A percentile compares a stretch with the other conserved stretches of the same genome.
Conservation (phyloP, 2,797 vertebrate species). For the Alfaro cultratus region DNA sequence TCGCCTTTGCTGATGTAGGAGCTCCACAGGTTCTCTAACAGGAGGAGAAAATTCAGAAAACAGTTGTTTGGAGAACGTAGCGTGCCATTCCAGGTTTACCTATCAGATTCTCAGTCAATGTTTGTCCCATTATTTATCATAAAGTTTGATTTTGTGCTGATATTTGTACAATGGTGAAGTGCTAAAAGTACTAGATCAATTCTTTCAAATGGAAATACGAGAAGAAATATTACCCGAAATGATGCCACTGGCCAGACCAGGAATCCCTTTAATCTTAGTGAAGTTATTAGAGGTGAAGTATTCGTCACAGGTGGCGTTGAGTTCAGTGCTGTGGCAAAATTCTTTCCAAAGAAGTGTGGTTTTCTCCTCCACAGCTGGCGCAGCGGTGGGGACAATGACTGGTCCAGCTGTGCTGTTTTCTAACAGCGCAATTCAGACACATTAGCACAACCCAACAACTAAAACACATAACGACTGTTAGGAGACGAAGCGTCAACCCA, state of each 20-base stretch:
- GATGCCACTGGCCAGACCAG: slow-evolving; percentile 86
- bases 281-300: slow-evolving; percentile 86
- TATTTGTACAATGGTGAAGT: neutral
- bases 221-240: slow-evolving; percentile 78
- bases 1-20: slow-evolving; percentile 87
- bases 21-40: slow-evolving; percentile 90
- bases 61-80: neutral
- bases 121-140: neutral
- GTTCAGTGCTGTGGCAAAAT: slow-evolving; percentile 81
- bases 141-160: neutral
- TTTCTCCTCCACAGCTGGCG: slow-evolving; percentile 26
- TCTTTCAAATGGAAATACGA: neutral
- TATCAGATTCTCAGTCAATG: neutral
- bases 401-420: slow-evolving; percentile 62
- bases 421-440: neutral
- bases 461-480: neutral
- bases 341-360: slow-evolving; percentile 81
- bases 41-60: neutral
- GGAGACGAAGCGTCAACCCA: slow-evolving; percentile 11
- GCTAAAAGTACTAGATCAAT: neutral
- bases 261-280: slow-evolving; percentile 83
- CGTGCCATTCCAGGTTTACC: neutral
- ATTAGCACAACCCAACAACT: neutral
- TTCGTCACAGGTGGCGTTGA: slow-evolving; percentile 84
- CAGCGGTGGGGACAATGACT: slow-evolving; percentile 10